Base-by-base conservation (phyloP, 2,888 invertebrate species). In the Trachelus troglodyta region DNA sequence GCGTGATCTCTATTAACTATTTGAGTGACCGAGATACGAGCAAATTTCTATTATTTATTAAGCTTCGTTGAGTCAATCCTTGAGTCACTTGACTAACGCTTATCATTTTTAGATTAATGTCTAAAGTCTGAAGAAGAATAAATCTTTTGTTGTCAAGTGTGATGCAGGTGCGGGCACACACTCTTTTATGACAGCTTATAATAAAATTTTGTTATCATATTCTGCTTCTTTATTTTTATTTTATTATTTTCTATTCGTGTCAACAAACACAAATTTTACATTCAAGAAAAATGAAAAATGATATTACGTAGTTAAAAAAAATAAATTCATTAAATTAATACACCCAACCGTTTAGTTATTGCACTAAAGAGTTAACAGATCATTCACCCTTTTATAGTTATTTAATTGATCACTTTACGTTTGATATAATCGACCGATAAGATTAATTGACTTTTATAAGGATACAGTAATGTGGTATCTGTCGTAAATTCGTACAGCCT, bases 91-190 rank as follows among this genome's bases (percentile, higher is more conserved):
- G 15, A 40, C 40, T 40, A 23, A 15, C 40, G 40, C 40, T 40
- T 40, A 40, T 40, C 40, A 40, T 40, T 40, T 15, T 40, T 0
- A 74, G 74, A 69, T 76, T 76, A 40, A 75, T 75, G 77, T 75
- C 69, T 69, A 77, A 77, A 77, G 77, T 77, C 75, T 35, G 23
- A 77, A 77, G 75, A 69, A 30, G n/a, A 74, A 77, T 73, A 68
- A 75, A 15, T 31, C 69, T 69, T 75, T 69, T 69, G 71, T 40
- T 75, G 31, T 12, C 56, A 56, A 56, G 1, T 23, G 23, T 23
- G 23, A 56, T 23, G 23, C 56, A 56, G 56, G 23, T 56, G 56
- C 56, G 23, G 23, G 6, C 23, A 9, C 23, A 56, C 9, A 9
- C 2, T 56, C 23, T 56, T 56, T 23, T 56, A 56, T 56, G 23